A percentile compares a stretch with the other conserved stretches of the same genome.
phyloP scores from a whole-genome alignment of 1,140 invertebrate genomes.

The Ganaspis sp. region DNA sequence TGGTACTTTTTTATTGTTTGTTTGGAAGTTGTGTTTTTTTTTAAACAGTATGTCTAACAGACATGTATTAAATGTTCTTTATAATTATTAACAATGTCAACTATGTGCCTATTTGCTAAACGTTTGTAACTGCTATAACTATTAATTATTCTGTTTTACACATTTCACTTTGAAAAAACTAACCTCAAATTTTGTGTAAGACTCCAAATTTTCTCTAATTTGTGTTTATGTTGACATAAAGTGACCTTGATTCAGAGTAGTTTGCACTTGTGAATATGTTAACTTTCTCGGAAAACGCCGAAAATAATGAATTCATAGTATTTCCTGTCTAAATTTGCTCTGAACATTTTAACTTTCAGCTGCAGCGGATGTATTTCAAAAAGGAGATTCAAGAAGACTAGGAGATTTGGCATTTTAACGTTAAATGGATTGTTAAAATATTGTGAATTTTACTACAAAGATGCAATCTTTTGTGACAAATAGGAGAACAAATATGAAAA shows the following conservation, averaged over 20 bases:
- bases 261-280: not conserved
- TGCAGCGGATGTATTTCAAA: not conserved
- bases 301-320: not conserved
- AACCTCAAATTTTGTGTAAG: not conserved
- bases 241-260: not conserved
- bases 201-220: not conserved
- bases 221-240: slow-evolving; percentile 17
- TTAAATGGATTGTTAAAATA: no score
- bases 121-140: not conserved
- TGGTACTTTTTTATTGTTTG: not conserved
- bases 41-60: not conserved
- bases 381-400: not conserved
- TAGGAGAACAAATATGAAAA: not conserved
- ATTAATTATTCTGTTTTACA: not conserved
- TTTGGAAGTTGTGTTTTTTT: not conserved
- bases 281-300: not conserved
- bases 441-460: not conserved
- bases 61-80: not conserved
- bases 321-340: not conserved
- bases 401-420: no score
- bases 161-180: not conserved
- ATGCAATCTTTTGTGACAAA: not conserved
- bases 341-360: not conserved
- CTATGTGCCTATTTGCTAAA: not conserved
- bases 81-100: not conserved